Base-by-base conservation (phyloP, 2,797 vertebrate species). In the Sylvia borin region DNA sequence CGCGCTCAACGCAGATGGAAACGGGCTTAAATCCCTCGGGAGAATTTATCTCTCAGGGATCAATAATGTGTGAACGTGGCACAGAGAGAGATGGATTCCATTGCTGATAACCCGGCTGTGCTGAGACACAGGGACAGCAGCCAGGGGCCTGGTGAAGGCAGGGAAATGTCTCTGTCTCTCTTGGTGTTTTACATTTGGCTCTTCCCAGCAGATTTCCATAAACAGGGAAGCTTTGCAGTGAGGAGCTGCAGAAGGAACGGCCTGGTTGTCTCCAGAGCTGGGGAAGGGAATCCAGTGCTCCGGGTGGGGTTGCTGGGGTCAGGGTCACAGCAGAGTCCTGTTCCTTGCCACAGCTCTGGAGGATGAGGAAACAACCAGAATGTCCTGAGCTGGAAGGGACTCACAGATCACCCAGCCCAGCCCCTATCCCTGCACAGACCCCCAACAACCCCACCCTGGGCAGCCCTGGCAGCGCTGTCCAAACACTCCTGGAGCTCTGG, bases 361-460 rank as follows among this genome's bases (percentile, higher is more conserved):
- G 29, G 31, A 47, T 16, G 24, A 42, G 38, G 64, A 72, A 40
- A 20, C 51, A 58, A 20, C 19, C 58, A 27, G 66, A 42, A 29
- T 9, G 0, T 24, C 4, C n/a, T 58, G 29, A 16, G 43, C 2
- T 32, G 31, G 58, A 5, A 51, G 25, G 17, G 24, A 34, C 15
- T 15, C 45, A 0, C 17, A 14, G 43, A 58, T 57, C 5, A 9
- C 0, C 15, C 11, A 65, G 3, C 0, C 5, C 72, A 64, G 1
- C 57, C 0, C 64, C 65, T 5, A 3, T 1, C 51, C 58, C 65
- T 83, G 72, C 79, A 0, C 79, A 71, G 38, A 57, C 48, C 43
- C 36, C 51, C 65, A 76, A 22, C 20, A 90, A 1, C 22, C 64
- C 55, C 78, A 75, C 36, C 64, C 78, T 70, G 65, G 6, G 20